phyloP scores from a whole-genome alignment of 2,797 vertebrate genomes.

The Spea hammondii region DNA sequence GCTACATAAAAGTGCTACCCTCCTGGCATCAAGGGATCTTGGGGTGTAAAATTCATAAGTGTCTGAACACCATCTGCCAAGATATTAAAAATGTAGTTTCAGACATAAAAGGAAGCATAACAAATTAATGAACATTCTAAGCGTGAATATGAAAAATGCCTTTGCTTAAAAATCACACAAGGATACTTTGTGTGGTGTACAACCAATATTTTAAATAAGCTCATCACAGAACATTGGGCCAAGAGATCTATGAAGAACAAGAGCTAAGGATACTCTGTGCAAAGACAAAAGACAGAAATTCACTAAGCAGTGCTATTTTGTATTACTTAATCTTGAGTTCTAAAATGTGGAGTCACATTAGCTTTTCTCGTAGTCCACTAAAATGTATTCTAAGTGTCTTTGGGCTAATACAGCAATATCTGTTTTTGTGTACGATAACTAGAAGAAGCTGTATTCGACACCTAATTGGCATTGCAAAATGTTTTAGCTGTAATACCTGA shows the following conservation, averaged over 20 bases:
- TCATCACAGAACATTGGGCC: constrained; percentile 9
- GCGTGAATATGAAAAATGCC: constrained; percentile 52
- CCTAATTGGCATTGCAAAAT: no score
- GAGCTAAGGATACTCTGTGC: no score
- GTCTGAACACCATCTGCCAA: constrained; percentile 60
- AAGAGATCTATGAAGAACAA: neutral
- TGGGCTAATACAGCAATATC: no score
- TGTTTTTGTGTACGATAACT: no score
- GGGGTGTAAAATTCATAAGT: constrained; percentile 56
- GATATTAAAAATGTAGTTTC: constrained; percentile 61
- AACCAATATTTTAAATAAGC: constrained; percentile 18
- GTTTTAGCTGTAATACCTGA: no score
- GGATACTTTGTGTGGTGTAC: constrained; percentile 12
- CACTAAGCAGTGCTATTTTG: no score
- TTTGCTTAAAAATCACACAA: constrained; percentile 33
- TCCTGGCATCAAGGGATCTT: constrained; percentile 49
- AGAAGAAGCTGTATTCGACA: no score
- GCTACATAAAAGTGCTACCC: constrained; percentile 54
- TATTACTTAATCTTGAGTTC: no score
- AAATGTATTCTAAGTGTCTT: no score
- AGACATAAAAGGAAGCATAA: constrained; percentile 58
- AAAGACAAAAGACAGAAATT: no score
- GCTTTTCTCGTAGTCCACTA: no score
- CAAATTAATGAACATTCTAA: constrained; percentile 57
- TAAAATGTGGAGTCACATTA: no score